phyloP scores from a whole-genome alignment of 2,113 vertebrate genomes.

The Plecotus auritus region DNA sequence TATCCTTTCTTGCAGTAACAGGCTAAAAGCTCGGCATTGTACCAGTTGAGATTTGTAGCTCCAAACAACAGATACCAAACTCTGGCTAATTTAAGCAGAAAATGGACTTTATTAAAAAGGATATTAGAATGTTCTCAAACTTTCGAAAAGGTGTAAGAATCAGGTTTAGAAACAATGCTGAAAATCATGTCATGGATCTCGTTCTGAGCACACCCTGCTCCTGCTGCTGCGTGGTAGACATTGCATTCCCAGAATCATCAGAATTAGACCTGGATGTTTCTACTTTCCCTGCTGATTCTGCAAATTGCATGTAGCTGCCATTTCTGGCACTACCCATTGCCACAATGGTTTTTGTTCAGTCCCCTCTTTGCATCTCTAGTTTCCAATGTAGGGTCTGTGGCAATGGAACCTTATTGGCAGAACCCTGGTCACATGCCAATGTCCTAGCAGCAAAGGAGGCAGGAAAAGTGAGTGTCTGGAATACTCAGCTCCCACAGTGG shows the following conservation, averaged over 20 bases:
- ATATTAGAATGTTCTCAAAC: background rate
- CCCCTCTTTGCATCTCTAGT: background rate
- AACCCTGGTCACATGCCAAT: background rate
- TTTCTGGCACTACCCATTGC: background rate
- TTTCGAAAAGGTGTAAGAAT: background rate
- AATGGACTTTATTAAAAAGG: background rate
- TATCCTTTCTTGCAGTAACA: background rate
- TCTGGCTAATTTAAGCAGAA: conserved; percentile 15
- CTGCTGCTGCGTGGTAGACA: background rate
- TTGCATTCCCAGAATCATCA: background rate
- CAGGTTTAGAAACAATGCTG: background rate
- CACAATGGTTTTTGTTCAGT: background rate
- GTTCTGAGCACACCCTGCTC: background rate
- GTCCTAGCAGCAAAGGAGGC: background rate
- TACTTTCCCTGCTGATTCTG: background rate
- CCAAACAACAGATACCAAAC: background rate
- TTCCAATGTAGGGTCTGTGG: background rate
- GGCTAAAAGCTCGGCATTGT: background rate
- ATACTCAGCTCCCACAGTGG: background rate
- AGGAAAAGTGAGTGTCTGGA: background rate
- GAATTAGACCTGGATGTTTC: background rate
- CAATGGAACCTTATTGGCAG: background rate
- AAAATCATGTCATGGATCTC: background rate
- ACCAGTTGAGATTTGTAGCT: background rate
- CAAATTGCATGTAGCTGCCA: background rate